These are phyloP conservation scores for Echinometra lucunter DNA, from an alignment of 53 echinoderm and acorn worm genomes.

Conservation along the genomic window DNA sequence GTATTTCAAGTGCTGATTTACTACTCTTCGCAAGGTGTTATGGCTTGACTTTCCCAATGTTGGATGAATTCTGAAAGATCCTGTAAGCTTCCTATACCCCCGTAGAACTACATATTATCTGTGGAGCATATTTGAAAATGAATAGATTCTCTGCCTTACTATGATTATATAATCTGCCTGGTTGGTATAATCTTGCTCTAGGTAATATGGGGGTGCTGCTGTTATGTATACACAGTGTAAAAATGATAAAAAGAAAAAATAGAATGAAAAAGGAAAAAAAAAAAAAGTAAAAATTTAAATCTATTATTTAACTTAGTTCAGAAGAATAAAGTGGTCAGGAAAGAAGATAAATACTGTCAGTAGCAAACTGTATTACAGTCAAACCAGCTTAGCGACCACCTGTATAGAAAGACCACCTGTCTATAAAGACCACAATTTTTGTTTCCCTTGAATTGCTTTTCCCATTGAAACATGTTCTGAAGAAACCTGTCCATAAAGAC, in stretches of 20 bases:
- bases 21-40: neutral
- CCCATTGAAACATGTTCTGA: too few relatives aligned
- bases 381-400: too few relatives aligned
- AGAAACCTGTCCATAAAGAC: too few relatives aligned
- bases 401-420: too few relatives aligned
- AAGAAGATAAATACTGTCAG: too few relatives aligned
- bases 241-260: neutral
- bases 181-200: neutral
- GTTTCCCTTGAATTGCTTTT: too few relatives aligned
- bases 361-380: too few relatives aligned
- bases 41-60: neutral
- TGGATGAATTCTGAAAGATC: neutral
- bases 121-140: neutral
- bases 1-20: neutral
- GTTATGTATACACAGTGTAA: neutral
- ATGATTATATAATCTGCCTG: neutral
- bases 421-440: too few relatives aligned
- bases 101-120: neutral
- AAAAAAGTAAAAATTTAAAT: neutral
- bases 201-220: neutral
- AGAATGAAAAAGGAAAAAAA: neutral
- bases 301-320: neutral
- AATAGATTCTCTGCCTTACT: slow-evolving; percentile 17
- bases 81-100: slow-evolving; percentile 1
- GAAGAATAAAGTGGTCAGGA: neutral